These are phyloP conservation scores for Zelostemma sp. DNA, from an alignment of 1,140 invertebrate genomes.

Conservation along the genomic window DNA sequence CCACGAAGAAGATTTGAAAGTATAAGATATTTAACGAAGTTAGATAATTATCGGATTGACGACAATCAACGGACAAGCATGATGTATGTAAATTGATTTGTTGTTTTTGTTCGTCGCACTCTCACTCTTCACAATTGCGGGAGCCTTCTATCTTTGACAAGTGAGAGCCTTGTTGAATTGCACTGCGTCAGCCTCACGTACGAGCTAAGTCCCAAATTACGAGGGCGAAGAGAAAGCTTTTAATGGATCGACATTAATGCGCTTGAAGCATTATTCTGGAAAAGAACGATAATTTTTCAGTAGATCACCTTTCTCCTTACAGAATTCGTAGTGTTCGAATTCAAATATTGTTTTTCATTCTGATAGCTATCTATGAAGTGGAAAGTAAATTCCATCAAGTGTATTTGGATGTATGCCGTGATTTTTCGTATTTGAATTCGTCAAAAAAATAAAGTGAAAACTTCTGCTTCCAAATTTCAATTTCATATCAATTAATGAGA, in stretches of 20 bases:
- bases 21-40: too few relatives aligned
- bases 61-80: constrained; percentile 6
- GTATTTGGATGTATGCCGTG: too few relatives aligned
- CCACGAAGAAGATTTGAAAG: too few relatives aligned
- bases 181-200: constrained; percentile 2
- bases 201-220: constrained; percentile 22
- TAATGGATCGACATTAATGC: constrained; percentile 37
- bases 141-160: constrained; percentile 22
- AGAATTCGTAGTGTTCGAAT: background rate
- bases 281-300: constrained; percentile 35
- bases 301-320: constrained; percentile 27
- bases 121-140: background rate
- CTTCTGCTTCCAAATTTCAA: too few relatives aligned
- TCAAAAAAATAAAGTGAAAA: too few relatives aligned
- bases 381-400: too few relatives aligned
- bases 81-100: constrained; percentile 41
- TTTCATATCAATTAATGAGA: too few relatives aligned
- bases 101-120: constrained; percentile 4
- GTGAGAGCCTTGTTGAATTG: constrained; percentile 19
- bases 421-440: too few relatives aligned
- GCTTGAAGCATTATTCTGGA: constrained; percentile 26
- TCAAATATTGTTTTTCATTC: background rate
- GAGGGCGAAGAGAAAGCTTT: constrained; percentile 41
- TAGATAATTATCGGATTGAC: background rate
- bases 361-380: too few relatives aligned